These are phyloP conservation scores for Triplophysa dalaica DNA, from an alignment of 2,113 vertebrate genomes.

Conservation along the genomic window DNA sequence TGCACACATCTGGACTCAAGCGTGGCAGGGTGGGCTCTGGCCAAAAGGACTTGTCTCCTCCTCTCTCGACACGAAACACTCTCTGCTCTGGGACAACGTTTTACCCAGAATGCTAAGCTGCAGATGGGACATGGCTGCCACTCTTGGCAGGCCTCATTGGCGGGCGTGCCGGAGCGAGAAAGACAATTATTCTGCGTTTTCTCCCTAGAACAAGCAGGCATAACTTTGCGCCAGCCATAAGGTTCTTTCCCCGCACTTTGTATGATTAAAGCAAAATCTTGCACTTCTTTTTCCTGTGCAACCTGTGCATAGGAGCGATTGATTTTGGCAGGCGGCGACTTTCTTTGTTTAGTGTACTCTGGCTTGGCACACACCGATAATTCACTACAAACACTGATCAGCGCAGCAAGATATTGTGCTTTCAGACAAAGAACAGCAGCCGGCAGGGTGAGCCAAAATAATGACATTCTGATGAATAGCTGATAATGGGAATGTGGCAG, in stretches of 20 bases:
- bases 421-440: slow-evolving; percentile 51
- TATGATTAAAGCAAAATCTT: slow-evolving; percentile 24
- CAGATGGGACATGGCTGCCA: slow-evolving; percentile 9
- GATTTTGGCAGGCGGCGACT: slow-evolving; percentile 35
- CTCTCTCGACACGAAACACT: neutral
- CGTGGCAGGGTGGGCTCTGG: neutral
- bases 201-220: neutral
- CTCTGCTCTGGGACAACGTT: neutral
- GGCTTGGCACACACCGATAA: slow-evolving; percentile 50
- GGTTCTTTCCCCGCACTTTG: neutral
- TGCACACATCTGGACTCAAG: slow-evolving; percentile 40
- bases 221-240: slow-evolving; percentile 12
- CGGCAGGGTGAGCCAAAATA: slow-evolving; percentile 42
- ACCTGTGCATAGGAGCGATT: slow-evolving; percentile 38
- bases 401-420: slow-evolving; percentile 42
- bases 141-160: slow-evolving; percentile 23
- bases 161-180: slow-evolving; percentile 16
- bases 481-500: slow-evolving; percentile 52
- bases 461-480: slow-evolving; percentile 58
- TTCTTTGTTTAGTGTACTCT: slow-evolving; percentile 29
- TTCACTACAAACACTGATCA: slow-evolving; percentile 56
- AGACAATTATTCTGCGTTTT: slow-evolving; percentile 33
- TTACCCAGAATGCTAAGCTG: slow-evolving; percentile 28
- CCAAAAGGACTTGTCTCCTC: slow-evolving; percentile 15
- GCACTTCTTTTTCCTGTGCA: slow-evolving; percentile 26